Evolutionary conservation across 1,140 invertebrate genomes (phyloP), one percentile per base, ranked within the genome.

Genomic region (Hesperophylax magnus): DNA sequence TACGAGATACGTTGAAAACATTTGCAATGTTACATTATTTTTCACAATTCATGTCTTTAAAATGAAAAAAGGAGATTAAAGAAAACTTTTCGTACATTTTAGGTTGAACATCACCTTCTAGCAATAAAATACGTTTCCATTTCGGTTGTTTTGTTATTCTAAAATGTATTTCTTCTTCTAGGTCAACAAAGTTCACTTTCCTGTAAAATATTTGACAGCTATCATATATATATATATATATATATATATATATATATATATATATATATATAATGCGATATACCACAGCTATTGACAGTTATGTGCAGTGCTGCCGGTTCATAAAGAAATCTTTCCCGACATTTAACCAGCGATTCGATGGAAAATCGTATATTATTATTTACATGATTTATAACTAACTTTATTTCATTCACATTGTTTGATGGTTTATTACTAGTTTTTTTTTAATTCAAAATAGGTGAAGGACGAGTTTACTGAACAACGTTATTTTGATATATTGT

Each of bases 131-230:
- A 61, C 8, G 24, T 61, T 9, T 22, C 9, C 15, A 22, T 61
- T 14, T 61, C 3, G 24, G 3, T 18, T 4, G 58, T 24, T 24
- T 61, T 61, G 18, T 22, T 18, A 18, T 24, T 61, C 4, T 24
- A 15, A 8, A 20, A 24, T 22, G 58, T 61, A 24, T 61, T 61
- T 61, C 8, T 24, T 20, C 15, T 61, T 24, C 18, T 61, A 61
- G 58, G 58, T 61, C 58, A 61, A 61, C 58, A 61, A 61, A 61
- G 58, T 61, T 61, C 58, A 20, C 18, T 61, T 61, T 24, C 20
- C 20, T 11, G 3, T 20, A 61, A 24, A 61, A 24, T 22, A 61
- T 61, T 24, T 61, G 58, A 61, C 58, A 61, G 58, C 58, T 61
- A 61, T 60, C 15, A 2, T 2, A 31, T 1, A n/a, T n/a, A n/a